These are phyloP conservation scores for Manis pentadactyla DNA, from an alignment of 2,797 vertebrate genomes.

Conservation along the genomic window DNA sequence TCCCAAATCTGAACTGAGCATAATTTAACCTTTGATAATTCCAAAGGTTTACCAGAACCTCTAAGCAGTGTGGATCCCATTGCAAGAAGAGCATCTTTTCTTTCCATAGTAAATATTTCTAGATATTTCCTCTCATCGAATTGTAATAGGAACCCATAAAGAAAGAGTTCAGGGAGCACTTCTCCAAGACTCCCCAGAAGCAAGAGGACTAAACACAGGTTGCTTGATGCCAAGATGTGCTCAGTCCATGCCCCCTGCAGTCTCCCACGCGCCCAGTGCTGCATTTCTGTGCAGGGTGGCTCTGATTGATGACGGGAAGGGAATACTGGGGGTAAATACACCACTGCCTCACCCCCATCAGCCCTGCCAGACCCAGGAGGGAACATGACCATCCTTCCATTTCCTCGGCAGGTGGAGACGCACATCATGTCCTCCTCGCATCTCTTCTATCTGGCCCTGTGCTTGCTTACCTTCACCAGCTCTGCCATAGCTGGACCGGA, in stretches of 20 bases:
- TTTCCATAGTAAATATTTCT: not conserved
- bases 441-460: conserved; percentile 97
- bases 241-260: not conserved
- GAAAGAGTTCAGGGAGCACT: not conserved
- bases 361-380: not conserved
- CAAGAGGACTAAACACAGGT: not conserved
- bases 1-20: not conserved
- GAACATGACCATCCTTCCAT: conserved; percentile 79
- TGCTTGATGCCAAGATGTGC: not conserved
- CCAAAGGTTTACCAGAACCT: not conserved
- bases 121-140: not conserved
- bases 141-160: not conserved
- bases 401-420: conserved; percentile 93
- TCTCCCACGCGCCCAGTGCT: not conserved
- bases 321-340: not conserved
- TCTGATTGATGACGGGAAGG: not conserved
- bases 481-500: conserved; percentile 93
- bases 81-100: not conserved
- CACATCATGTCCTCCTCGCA: conserved; percentile 93
- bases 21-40: conserved; percentile 9
- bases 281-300: not conserved
- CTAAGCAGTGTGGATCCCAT: not conserved
- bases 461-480: conserved; percentile 96
- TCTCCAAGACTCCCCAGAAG: not conserved
- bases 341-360: not conserved